These are phyloP conservation scores for Aporrectodea caliginosa DNA, from an alignment of 1,140 invertebrate species.

Conservation along the genomic window DNA sequence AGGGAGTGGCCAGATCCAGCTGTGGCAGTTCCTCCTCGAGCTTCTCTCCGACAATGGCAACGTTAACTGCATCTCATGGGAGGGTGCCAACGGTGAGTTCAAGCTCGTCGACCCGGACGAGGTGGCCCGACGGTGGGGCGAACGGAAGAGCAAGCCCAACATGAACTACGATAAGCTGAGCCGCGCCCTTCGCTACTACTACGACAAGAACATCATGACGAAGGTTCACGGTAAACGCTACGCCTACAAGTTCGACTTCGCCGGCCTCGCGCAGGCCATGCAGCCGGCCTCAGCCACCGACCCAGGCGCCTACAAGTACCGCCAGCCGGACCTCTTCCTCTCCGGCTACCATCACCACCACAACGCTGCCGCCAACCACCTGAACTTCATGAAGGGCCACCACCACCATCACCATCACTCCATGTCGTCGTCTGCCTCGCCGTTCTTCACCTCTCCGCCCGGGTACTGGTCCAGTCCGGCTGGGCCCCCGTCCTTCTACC, in stretches of 20 bases:
- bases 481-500: constrained; percentile 15
- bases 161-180: constrained; percentile 99
- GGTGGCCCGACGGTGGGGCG: constrained; percentile 94
- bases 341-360: constrained; percentile 27
- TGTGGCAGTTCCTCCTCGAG: constrained; percentile 98
- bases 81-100: constrained; percentile 92
- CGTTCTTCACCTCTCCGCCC: constrained; percentile 13
- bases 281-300: constrained; percentile 26
- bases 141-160: constrained; percentile 96
- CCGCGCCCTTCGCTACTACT: constrained; percentile 77
- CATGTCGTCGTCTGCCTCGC: constrained; percentile 17
- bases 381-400: constrained; percentile 27
- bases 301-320: constrained; percentile 29
- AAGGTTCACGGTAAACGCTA: constrained; percentile 75
- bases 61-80: constrained; percentile 86
- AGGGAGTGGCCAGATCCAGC: constrained; percentile 74
- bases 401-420: neutral
- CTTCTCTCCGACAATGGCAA: constrained; percentile 81
- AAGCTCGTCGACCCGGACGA: constrained; percentile 96
- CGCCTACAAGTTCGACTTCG: constrained; percentile 96
- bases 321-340: constrained; percentile 31
- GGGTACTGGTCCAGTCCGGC: constrained; percentile 17
- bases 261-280: constrained; percentile 57
- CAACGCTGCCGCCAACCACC: constrained; percentile 13
- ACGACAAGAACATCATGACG: constrained; percentile 65